Base-by-base conservation (phyloP, 2,113 vertebrate genomes). In the Heterochromis multidens region DNA sequence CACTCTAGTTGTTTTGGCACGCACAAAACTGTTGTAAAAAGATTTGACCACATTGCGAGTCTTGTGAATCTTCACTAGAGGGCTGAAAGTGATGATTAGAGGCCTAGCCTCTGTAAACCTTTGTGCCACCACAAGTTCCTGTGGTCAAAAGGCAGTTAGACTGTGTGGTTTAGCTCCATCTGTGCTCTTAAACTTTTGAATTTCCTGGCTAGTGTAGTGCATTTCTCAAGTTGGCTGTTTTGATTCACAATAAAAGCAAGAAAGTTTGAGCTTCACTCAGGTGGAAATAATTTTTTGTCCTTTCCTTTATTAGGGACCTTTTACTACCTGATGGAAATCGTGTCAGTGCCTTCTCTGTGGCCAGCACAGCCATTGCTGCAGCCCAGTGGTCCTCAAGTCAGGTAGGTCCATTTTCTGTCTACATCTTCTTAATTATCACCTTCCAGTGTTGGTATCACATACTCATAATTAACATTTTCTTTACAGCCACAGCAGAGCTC, bases 341-440 rank as follows among this genome's bases (percentile, higher is more conserved):
- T 40, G 96, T 99, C 92, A 99, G 98, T 74, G 99, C 98, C 81
- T 99, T 99, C 91, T 99, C 99, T 81, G 98, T 99, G 83, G 99
- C 99, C 57, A 99, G 99, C 88, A 99, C 98, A 76, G 99, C 99
- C 62, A 99, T 99, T 74, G 99, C 99, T 91, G 99, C 99, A 60
- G 99, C 99, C 86, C 98, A 99, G 95, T 99, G 99, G 99, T 99
- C 99, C 0, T 99, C 99, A 35, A 99, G 96, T 85, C 99, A 99
- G 97, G 99, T 99, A 95, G 17, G 31, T 17, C 43, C 6, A 13
- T 49, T 52, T 63, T 40, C 46, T 77, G 6, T 16, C 21, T 77
- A 23, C 3, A 2, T 43, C 27, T 12, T 9, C 21, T 40, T n/a
- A 4, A 59, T 46, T 8, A 5, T 21, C 37, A 19, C 46, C 27